A percentile compares a stretch with the other conserved stretches of the same genome.
Evolutionary conservation across 1,140 invertebrate genomes (phyloP).

Genomic region (Bombus confusus): DNA sequence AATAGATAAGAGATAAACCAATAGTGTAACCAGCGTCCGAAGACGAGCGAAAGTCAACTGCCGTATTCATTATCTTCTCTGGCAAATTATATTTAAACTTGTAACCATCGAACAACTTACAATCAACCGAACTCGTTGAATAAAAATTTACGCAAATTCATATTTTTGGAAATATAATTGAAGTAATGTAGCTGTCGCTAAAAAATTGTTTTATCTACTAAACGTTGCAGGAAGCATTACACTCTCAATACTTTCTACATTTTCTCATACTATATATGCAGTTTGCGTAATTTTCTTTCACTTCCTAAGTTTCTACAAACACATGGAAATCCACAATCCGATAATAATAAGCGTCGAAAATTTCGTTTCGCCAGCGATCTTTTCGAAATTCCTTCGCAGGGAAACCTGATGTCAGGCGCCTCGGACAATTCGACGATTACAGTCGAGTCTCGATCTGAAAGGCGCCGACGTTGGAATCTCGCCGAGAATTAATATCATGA

Average conservation of each 20-base stretch:
- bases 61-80: background rate
- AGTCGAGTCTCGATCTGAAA: background rate
- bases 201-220: no score
- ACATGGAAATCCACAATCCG: background rate
- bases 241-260: no score
- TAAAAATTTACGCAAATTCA: no score
- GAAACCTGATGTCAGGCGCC: background rate
- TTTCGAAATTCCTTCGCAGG: background rate
- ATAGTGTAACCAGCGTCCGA: no score
- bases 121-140: background rate
- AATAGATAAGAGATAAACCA: no score
- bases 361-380: background rate
- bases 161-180: no score
- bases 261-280: no score
- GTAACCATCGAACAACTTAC: no score
- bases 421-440: background rate
- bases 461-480: background rate
- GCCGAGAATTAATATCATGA: background rate
- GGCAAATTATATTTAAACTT: background rate
- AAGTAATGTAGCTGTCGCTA: no score
- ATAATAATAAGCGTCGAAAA: background rate
- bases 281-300: background rate
- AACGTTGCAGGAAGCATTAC: no score
- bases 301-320: no score
- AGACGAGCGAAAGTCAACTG: background rate